Evolutionary conservation across 2,888 invertebrate species (phyloP), one percentile per base, ranked within the genome.

Genomic region (Limenitis camilla): DNA sequence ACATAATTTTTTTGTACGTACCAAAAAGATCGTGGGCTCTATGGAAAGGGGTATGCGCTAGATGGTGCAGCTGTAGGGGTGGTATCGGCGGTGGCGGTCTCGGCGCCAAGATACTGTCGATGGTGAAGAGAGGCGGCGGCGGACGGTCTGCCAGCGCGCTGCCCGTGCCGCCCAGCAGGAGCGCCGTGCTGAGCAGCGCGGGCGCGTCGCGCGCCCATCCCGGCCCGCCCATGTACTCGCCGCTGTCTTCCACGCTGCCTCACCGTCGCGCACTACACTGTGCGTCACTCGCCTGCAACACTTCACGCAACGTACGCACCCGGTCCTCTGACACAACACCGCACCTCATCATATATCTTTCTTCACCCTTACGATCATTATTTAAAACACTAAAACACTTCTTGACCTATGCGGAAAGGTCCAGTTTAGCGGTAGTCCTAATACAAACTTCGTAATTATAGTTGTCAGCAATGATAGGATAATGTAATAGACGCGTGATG

Each of bases 51-150:
- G 68, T 90, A 88, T 69, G 92, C 84, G 83, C 76, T 60, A 93
- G 84, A 66, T 93, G 93, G 62, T 85, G 86, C 38, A 85, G 72
- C 65, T 82, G 84, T 58, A 91, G 86, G 57, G 90, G 90, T 38
- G 90, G 90, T 53, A 90, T 81, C 48, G 89, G 87, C 41, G 89
- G 89, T 60, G 88, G 89, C 43, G 92, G 91, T 53, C 92, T 86
- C 48, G 94, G 93, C 43, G 94, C 94, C 75, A 95, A 85, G 67
- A 95, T 94, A 81, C 94, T 95, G 81, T 95, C 95, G 70, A 95
- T 95, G 66, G 95, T 95, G 78, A 95, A 95, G 58, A 94, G 88
- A 84, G 68, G 90, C 84, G 81, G 77, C 63, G 79, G 74, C 81
- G 87, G 81, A 66, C 87, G 67, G 83, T 87, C 68, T 66, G 86